Evolutionary conservation across 64 coral and sea anemone species (phyloP).

Genomic region (Cladopsammia gracilis): DNA sequence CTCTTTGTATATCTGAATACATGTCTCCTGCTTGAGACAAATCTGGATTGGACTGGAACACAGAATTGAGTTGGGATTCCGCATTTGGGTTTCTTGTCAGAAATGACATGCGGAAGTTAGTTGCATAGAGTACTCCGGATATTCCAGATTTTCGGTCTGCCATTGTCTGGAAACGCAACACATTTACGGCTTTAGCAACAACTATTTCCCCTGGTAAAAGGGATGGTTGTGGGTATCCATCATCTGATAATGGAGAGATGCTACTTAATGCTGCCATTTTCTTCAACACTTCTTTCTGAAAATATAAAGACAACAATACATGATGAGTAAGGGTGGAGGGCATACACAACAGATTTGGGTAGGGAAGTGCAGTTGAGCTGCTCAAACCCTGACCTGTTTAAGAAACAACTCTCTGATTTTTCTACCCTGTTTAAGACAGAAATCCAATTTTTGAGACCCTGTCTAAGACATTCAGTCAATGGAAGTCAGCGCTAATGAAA

Average conservation of each 20-base stretch:
- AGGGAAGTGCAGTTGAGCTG: too few relatives aligned
- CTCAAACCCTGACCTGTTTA: too few relatives aligned
- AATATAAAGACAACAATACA: neutral
- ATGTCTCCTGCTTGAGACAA: conserved; percentile 84
- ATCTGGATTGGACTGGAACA: conserved; percentile 99
- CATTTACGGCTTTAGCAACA: conserved; percentile 83
- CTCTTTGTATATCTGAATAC: conserved; percentile 89
- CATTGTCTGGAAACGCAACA: conserved; percentile 95
- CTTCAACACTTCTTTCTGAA: conserved; percentile 11
- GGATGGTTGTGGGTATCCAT: conserved; percentile 71
- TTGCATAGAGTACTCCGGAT: conserved; percentile 93
- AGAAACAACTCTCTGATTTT: too few relatives aligned
- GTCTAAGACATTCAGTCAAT: too few relatives aligned
- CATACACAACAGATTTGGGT: too few relatives aligned
- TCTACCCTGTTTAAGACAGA: too few relatives aligned
- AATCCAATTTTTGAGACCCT: too few relatives aligned
- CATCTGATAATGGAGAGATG: conserved; percentile 21
- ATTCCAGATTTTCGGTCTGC: conserved; percentile 93
- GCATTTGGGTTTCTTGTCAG: conserved; percentile 75
- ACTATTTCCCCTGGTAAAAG: conserved; percentile 95
- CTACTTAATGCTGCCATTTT: conserved; percentile 28
- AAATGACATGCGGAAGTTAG: conserved; percentile 96
- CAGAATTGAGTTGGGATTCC: conserved; percentile 81
- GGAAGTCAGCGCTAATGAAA: too few relatives aligned
- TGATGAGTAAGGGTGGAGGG: too few relatives aligned